These are phyloP conservation scores for Bicyclus anynana DNA, from an alignment of 1,140 invertebrate species.

Conservation along the genomic window DNA sequence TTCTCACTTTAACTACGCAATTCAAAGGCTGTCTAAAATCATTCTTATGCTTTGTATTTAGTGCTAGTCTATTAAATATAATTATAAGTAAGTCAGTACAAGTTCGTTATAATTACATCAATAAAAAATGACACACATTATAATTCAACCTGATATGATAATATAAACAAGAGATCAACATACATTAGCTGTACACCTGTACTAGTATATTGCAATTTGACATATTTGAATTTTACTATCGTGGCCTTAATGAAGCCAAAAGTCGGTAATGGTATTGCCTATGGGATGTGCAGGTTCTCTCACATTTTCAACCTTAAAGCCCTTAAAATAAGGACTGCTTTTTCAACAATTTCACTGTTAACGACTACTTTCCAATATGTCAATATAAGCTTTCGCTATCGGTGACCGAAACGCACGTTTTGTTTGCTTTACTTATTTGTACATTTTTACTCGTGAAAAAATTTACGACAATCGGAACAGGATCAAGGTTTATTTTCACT, in stretches of 20 bases:
- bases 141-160: too few relatives aligned
- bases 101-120: too few relatives aligned
- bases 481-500: not conserved
- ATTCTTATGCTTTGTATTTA: too few relatives aligned
- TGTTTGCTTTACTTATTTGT: slow-evolving; percentile 60
- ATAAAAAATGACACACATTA: not conserved
- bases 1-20: too few relatives aligned
- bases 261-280: not conserved
- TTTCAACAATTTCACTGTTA: slow-evolving; percentile 14
- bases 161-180: not conserved
- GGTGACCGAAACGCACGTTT: slow-evolving; percentile 49
- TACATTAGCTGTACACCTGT: not conserved
- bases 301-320: slow-evolving; percentile 20
- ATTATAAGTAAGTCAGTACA: too few relatives aligned
- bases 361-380: slow-evolving; percentile 64
- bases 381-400: slow-evolving; percentile 72
- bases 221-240: slow-evolving; percentile 6
- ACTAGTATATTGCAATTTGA: not conserved
- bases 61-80: too few relatives aligned
- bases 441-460: slow-evolving; percentile 17
- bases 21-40: too few relatives aligned
- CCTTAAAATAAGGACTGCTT: slow-evolving; percentile 18
- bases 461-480: not conserved
- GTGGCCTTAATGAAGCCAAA: slow-evolving; percentile 11
- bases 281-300: not conserved